Evolutionary conservation across 2,113 vertebrate species (phyloP).

Genomic region (Clarias magur): DNA sequence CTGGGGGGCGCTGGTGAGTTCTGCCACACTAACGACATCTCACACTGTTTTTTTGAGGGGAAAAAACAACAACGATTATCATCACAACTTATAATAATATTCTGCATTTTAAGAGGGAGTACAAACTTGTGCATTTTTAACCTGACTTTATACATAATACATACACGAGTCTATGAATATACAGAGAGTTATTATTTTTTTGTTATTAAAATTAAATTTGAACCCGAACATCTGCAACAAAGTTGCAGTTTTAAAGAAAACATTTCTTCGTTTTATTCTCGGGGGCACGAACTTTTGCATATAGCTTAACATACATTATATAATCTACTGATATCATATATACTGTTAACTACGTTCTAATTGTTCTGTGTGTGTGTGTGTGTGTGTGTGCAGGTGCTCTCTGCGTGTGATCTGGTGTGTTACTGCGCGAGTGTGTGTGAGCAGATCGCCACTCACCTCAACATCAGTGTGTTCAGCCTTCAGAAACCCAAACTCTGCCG

Average conservation of each 20-base stretch:
- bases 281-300: neutral
- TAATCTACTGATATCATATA: neutral
- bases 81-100: neutral
- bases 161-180: neutral
- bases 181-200: no score
- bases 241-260: neutral
- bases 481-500: slow-evolving; percentile 61
- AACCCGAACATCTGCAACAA: neutral
- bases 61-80: no score
- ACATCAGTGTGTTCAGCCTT: slow-evolving; percentile 84
- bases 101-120: neutral
- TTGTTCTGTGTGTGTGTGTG: neutral
- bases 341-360: neutral
- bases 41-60: neutral
- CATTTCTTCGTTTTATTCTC: neutral
- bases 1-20: slow-evolving; percentile 85
- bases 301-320: neutral
- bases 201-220: neutral
- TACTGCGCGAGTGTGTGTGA: slow-evolving; percentile 86
- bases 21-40: neutral
- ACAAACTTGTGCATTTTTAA: neutral
- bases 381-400: slow-evolving; percentile 71
- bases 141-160: neutral
- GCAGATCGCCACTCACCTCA: slow-evolving; percentile 83
- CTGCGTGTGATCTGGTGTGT: slow-evolving; percentile 80